phyloP scores from a whole-genome alignment of 37 sponge, comb jelly and placozoan species.

The Haliclona indistincta region DNA sequence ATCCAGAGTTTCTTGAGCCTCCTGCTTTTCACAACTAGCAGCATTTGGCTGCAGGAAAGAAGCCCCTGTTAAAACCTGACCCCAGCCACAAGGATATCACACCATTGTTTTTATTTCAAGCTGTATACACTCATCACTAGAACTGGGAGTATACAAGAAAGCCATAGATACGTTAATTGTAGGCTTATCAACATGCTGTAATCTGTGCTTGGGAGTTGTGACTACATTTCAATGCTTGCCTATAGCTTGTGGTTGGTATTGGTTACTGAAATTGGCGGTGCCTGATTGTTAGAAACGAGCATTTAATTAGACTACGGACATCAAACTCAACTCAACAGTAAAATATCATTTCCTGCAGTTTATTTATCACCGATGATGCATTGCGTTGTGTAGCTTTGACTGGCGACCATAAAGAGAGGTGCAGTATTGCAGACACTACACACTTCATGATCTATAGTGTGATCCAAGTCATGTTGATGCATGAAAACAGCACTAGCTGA shows the following conservation, averaged over 20 bases:
- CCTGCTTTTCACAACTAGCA: slow-evolving; percentile 1
- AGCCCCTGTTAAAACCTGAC: background rate
- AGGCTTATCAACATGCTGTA: too few species aligned
- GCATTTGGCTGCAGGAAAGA: slow-evolving; percentile 13
- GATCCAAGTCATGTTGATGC: too few species aligned
- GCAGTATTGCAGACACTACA: too few species aligned
- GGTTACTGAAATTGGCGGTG: background rate
- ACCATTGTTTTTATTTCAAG: too few species aligned
- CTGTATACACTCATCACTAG: background rate
- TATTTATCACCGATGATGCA: too few species aligned
- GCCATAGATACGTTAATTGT: background rate
- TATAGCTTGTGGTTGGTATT: background rate
- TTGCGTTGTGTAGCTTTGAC: too few species aligned
- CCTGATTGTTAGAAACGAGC: background rate
- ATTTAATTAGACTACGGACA: background rate
- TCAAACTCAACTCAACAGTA: background rate
- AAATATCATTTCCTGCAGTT: background rate
- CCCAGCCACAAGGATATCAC: too few species aligned
- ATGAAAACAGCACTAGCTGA: too few species aligned
- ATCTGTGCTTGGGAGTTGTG: slow-evolving; percentile 1
- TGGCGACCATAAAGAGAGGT: too few species aligned
- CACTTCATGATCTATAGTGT: too few species aligned
- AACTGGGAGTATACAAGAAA: background rate
- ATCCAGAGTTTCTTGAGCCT: slow-evolving; percentile 26
- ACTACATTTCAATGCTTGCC: background rate